Evolutionary conservation across 1,140 invertebrate genomes (phyloP), one percentile per base, ranked within the genome.

Genomic region (Calliphora vicina): DNA sequence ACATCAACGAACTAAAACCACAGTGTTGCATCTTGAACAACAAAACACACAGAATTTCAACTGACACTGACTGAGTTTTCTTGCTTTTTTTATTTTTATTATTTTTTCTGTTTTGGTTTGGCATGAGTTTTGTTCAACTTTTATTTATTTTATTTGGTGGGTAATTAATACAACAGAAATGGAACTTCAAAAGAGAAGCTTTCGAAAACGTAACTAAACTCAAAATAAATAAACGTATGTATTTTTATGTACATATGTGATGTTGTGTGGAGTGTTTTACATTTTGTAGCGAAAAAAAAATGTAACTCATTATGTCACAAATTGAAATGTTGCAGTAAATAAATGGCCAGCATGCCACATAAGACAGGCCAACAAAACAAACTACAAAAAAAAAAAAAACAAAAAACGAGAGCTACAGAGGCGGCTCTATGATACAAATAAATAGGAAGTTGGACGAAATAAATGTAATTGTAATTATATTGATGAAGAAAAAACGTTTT

Each of bases 261-360:
- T 20, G n/a, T 15, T 42, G 74, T 71, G 82, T 78, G 27, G 73
- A 82, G 29, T 13, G 26, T 76, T 82, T 82, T 82, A 76, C 82
- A 76, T 82, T 76, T 81, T 20, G 27, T 80, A 78, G 61, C n/a
- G n/a, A n/a, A n/a, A 83, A 42, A 83, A 87, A 88, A 88, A 87
- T 88, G 84, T 85, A 83, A 84, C 87, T 88, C 88, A 89, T 89
- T 87, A 89, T 89, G 87, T 89, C 88, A 78, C 74, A 89, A 87
- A 86, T 88, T 89, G 88, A 89, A 87, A 88, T 88, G 88, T 89
- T 88, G 88, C 86, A 82, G 85, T 83, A 82, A 85, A 81, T 82
- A 81, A 84, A 85, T 83, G 76, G 61, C 23, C 45, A 61, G 15
- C 29, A 78, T 78, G 35, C 35, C 74, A 78, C 74, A 78, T 23